Evolutionary conservation across 2,113 vertebrate genomes (phyloP), one percentile per base, ranked within the genome.

Genomic region (Potamarius usumacintae): DNA sequence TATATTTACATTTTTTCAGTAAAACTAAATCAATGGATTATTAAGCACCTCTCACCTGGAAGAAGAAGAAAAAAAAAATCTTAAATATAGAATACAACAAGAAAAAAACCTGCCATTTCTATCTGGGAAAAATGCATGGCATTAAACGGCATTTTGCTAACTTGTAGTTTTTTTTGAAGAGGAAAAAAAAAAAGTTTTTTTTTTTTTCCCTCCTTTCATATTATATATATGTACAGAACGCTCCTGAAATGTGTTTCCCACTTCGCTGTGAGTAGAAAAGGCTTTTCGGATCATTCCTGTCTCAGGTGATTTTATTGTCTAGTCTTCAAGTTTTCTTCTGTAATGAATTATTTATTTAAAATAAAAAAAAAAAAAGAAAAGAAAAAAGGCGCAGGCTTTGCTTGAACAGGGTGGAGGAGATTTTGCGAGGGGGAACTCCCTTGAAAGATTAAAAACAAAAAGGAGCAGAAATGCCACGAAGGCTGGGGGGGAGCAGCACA

Each of bases 1-100:
- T n/a, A 92, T 97, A 97, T 97, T 97, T 97, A 97, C 96, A 97
- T 96, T 42, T 7, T 95, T 60, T 69, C 94, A 96, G 93, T 95
- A 96, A 96, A 97, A 95, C 95, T 95, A 95, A 96, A 96, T 96
- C 95, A 95, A 92, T 92, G 95, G 94, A 97, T 96, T 95, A 96
- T 96, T 96, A 96, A 96, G 95, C 95, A 94, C 94, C 96, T 96
- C 94, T 93, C 94, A 95, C 95, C 95, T 91, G 94, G 94, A 91
- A 90, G 79, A 85, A 93, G 89, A 85, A 90, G 65, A 85, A 92
- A 88, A 88, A 86, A 90, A 71, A 34, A 94, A 94, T 93, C 94
- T 95, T 96, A 96, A 95, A 96, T 95, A 95, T 93, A 93, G 94
- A 76, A 84, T 76, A 74, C 83, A 74, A 74, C 83, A 74, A 93